Evolutionary conservation across 2,113 vertebrate species (phyloP), one percentile per base, ranked within the genome.

Genomic region (Prolemur simus): DNA sequence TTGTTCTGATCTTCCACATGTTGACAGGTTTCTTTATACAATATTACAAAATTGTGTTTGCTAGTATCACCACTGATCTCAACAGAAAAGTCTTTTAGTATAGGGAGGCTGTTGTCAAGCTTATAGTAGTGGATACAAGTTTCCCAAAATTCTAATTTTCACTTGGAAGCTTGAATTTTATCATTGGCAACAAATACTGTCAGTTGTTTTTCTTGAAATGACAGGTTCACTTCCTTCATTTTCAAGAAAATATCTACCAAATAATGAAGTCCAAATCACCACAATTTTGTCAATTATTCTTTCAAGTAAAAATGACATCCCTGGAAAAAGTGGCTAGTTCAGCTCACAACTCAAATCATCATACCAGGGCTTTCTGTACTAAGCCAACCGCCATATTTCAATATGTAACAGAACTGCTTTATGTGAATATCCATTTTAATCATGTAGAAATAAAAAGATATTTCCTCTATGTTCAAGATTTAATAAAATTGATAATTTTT

Each of bases 191-290:
- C 6, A 88, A 87, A 88, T 8, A 39, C 29, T 85, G 17, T 81
- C 32, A 82, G 32, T n/a, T 60, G 49, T 42, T 96, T 96, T 73
- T n/a, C 34, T 82, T 95, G 56, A 92, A 95, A 42, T 87, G 27
- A 80, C 18, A 85, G n/a, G 11, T 42, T 92, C 6, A 74, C 37
- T 81, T 95, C 25, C 8, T 60, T 78, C 17, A 94, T 81, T 81
- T 74, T 82, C 5, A 80, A 77, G 42, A 84, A 84, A 94, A 77
- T 37, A 0, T 52, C 42, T 80, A 80, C 6, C 47, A 56, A 63
- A 32, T 71, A 88, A 63, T 1, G 12, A 94, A 39, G 5, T 64
- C 29, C n/a, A 47, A 69, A 91, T 66, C 87, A 85, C 4, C 58
- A 52, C 52, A 42, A 88, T 78, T 83, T 93, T 97, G 47, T 45